These are phyloP conservation scores for Trigoniulus corallinus DNA, from an alignment of 1,140 invertebrate species.

Conservation along the genomic window DNA sequence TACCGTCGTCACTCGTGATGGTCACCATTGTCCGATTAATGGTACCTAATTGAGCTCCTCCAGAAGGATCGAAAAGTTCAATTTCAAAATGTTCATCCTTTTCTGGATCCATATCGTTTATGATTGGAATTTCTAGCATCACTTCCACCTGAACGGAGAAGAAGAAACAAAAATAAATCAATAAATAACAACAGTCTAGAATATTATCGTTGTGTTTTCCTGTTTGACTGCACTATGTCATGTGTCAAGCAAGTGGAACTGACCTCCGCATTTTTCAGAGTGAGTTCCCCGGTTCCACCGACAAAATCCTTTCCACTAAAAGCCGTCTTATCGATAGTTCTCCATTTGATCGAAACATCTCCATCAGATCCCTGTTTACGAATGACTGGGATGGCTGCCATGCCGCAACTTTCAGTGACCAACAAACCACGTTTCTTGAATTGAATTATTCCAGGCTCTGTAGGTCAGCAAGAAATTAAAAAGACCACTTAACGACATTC, in stretches of 20 bases:
- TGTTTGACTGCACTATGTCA: too few relatives aligned
- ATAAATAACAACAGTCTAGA: neutral
- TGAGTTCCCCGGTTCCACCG: constrained; percentile 34
- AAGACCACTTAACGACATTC: too few relatives aligned
- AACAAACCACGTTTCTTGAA: constrained; percentile 40
- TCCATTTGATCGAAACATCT: constrained; percentile 35
- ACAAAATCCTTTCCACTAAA: constrained; percentile 36
- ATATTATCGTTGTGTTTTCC: too few relatives aligned
- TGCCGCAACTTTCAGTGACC: constrained; percentile 41
- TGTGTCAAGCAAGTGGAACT: too few relatives aligned
- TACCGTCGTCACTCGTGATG: constrained; percentile 47
- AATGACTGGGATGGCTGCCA: constrained; percentile 34
- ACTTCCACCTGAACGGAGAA: constrained; percentile 6
- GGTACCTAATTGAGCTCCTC: constrained; percentile 37
- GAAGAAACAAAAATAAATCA: too few relatives aligned
- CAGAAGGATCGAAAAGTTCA: constrained; percentile 33
- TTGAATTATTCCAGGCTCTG: constrained; percentile 41
- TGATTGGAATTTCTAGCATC: constrained; percentile 39
- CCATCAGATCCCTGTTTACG: constrained; percentile 39
- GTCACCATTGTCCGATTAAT: constrained; percentile 41
- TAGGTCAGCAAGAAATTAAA: constrained; percentile 2
- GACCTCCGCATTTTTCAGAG: constrained; percentile 41
- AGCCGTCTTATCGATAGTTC: constrained; percentile 40
- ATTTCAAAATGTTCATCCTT: constrained; percentile 49
- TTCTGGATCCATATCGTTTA: constrained; percentile 41